These are phyloP conservation scores for Bovichtus variegatus DNA, from an alignment of 2,797 vertebrate species.

Conservation along the genomic window DNA sequence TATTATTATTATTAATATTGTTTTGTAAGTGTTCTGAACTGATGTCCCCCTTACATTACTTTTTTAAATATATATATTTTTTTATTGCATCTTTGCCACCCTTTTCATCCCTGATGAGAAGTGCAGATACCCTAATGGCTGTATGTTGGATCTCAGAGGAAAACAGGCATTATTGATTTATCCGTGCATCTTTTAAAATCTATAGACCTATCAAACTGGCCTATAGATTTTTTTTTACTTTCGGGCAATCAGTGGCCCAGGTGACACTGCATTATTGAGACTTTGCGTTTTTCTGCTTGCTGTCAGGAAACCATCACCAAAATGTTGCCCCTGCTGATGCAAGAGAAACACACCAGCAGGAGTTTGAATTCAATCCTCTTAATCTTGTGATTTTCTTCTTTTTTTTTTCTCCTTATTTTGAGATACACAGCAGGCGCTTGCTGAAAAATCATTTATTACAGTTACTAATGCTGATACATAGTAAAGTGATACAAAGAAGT, in stretches of 20 bases:
- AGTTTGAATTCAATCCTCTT: background rate
- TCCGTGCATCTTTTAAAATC: background rate
- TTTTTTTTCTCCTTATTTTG: background rate
- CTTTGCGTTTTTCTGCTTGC: background rate
- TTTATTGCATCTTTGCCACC: too few relatives aligned
- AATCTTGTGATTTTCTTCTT: too few relatives aligned
- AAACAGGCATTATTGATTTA: background rate
- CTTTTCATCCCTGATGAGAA: too few relatives aligned
- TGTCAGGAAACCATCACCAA: background rate
- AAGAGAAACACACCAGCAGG: background rate
- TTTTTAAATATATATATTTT: too few relatives aligned
- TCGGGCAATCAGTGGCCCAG: too few relatives aligned
- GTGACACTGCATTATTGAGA: background rate
- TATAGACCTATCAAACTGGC: background rate
- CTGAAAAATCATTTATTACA: background rate
- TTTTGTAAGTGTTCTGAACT: too few relatives aligned
- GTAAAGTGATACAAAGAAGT: background rate
- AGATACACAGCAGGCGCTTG: too few relatives aligned
- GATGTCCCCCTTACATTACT: too few relatives aligned
- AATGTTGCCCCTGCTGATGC: background rate
- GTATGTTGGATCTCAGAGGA: background rate
- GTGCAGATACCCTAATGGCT: too few relatives aligned
- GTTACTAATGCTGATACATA: background rate
- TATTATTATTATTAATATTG: too few relatives aligned
- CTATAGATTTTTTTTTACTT: background rate